Evolutionary conservation across 2,113 vertebrate species (phyloP).

Genomic region (Psophia crepitans): DNA sequence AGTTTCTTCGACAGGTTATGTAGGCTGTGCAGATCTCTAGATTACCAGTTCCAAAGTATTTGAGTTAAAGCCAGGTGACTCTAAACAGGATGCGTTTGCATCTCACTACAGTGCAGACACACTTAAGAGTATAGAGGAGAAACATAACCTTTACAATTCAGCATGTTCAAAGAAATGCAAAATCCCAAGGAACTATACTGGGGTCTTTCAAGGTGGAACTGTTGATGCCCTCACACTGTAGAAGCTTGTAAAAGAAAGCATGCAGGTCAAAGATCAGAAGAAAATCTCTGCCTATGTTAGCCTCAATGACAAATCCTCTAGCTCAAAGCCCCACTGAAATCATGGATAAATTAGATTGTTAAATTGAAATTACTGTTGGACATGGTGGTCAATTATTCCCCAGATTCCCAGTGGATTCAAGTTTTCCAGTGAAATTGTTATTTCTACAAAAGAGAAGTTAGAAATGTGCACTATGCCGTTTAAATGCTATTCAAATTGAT

Average conservation of each 20-base stretch:
- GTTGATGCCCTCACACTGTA: not conserved
- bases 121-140: not conserved
- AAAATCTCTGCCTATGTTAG: not conserved
- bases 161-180: not conserved
- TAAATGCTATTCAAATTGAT: not conserved
- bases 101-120: not conserved
- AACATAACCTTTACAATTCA: not conserved
- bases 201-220: not conserved
- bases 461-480: not conserved
- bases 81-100: not conserved
- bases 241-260: not conserved
- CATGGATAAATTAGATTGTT: not conserved
- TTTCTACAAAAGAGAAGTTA: not conserved
- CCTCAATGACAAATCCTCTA: not conserved
- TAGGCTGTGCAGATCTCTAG: not conserved
- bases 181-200: not conserved
- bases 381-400: not conserved
- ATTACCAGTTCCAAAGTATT: not conserved
- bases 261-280: not conserved
- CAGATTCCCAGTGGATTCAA: not conserved
- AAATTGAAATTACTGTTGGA: not conserved
- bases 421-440: not conserved
- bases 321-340: not conserved
- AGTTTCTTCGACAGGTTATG: not conserved
- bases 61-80: not conserved